A percentile compares a stretch with the other conserved stretches of the same genome.
These are phyloP conservation scores for Dendrocincla tyrannina DNA, from an alignment of 2,797 vertebrate genomes.

Conservation along the genomic window DNA sequence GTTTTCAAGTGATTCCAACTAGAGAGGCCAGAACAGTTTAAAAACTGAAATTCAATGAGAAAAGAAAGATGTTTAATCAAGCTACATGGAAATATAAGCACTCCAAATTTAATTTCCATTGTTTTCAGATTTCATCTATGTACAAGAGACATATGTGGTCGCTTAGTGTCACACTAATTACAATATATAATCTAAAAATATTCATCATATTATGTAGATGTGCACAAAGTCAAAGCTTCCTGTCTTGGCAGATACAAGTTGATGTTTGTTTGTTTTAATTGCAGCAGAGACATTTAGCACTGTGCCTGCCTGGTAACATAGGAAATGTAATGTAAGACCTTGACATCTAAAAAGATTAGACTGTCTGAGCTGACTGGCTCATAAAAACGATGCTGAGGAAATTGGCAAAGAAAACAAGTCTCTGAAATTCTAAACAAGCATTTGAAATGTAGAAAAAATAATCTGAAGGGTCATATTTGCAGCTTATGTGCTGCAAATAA, in stretches of 20 bases:
- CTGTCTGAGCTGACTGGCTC: slow-evolving; percentile 12
- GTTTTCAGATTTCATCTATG: neutral
- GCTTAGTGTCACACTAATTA: neutral
- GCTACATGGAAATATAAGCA: neutral
- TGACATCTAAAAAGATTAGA: slow-evolving; percentile 45
- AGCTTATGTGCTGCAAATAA: slow-evolving; percentile 11
- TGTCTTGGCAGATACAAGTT: neutral
- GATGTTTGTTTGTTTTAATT: slow-evolving; percentile 61
- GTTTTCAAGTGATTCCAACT: neutral
- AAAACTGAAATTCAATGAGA: neutral
- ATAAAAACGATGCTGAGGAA: slow-evolving; percentile 4
- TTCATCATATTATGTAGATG: neutral
- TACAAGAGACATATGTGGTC: neutral
- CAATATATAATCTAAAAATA: neutral
- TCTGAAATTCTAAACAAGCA: slow-evolving; percentile 42
- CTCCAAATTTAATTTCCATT: neutral
- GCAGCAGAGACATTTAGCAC: slow-evolving; percentile 17
- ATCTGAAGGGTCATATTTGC: slow-evolving; percentile 22
- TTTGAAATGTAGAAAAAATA: slow-evolving; percentile 38
- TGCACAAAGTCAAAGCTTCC: neutral
- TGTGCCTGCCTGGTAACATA: neutral
- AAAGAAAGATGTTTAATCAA: neutral
- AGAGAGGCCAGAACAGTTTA: neutral
- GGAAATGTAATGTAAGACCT: neutral
- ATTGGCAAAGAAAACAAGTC: slow-evolving; percentile 19